Evolutionary conservation across 2,888 invertebrate genomes (phyloP), one percentile per base, ranked within the genome.

Genomic region (Ochropleura leucogaster): DNA sequence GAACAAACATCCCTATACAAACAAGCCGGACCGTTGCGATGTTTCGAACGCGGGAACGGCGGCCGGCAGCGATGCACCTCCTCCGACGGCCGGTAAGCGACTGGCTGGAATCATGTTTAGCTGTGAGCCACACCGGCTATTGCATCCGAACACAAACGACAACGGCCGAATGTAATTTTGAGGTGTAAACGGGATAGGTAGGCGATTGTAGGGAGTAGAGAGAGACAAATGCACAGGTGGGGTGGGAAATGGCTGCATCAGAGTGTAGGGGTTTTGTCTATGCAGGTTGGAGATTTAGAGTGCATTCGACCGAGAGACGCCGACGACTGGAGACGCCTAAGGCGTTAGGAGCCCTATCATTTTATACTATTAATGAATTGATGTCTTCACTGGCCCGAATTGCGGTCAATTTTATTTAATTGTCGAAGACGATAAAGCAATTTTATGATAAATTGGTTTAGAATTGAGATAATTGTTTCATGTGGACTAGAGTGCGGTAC

Each of bases 101-200:
- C 96, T 96, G 96, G 89, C 93, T 94, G 92, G 93, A 95, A 93
- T 95, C 94, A 92, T 95, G 96, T 94, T 94, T 97, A 90, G 97
- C 97, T 89, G 91, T 92, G 89, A 95, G 95, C 87, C 96, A 96
- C 94, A 97, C 97, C 94, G 97, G 95, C 95, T 95, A 95, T 94
- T 96, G 96, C 96, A 95, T 93, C 95, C 96, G 96, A 96, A 91
- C 89, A 91, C 91, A 91, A 93, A 94, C 96, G 96, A 95, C 95
- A 93, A 94, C 92, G 92, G 90, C 95, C 96, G 96, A 96, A 94
- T 93, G 91, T 93, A 92, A 93, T 95, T 95, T 95, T 90, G 93
- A 94, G 90, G 94, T 91, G 93, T 81, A 93, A 95, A 91, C 86
- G 95, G 92, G 95, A 96, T 77, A 88, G 92, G 84, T 83, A 89